Evolutionary conservation across 2,888 invertebrate genomes (phyloP).

Genomic region (Eupithecia subumbrata): DNA sequence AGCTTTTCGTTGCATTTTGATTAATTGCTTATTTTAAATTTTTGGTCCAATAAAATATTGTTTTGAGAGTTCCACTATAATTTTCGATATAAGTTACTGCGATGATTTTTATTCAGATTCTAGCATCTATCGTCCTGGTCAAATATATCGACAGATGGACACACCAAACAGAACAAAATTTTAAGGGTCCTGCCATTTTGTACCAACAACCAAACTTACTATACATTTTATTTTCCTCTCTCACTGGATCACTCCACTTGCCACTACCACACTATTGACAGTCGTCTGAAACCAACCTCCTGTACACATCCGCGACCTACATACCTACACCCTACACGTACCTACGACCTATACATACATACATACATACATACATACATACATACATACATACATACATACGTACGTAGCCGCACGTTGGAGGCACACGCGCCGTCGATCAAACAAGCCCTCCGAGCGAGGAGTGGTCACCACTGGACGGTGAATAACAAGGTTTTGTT

Average conservation of each 20-base stretch:
- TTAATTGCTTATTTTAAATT: background rate
- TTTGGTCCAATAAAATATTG: background rate
- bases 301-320: constrained; percentile 20
- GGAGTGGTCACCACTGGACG: constrained; percentile 15
- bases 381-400: background rate
- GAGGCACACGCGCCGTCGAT: constrained; percentile 60
- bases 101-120: background rate
- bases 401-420: constrained; percentile 1
- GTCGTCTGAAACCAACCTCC: background rate
- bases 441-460: constrained; percentile 52
- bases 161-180: background rate
- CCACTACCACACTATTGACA: background rate
- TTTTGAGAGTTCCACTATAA: background rate
- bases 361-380: background rate
- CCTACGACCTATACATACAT: background rate
- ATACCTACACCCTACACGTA: constrained; percentile 21
- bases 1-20: background rate
- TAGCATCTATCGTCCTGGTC: background rate
- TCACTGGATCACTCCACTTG: background rate
- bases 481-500: background rate
- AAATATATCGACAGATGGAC: background rate
- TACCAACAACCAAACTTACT: too few species aligned
- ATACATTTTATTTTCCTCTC: background rate
- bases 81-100: background rate
- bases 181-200: background rate